Evolutionary conservation across 1,140 invertebrate genomes (phyloP).

Genomic region (Physella acuta): DNA sequence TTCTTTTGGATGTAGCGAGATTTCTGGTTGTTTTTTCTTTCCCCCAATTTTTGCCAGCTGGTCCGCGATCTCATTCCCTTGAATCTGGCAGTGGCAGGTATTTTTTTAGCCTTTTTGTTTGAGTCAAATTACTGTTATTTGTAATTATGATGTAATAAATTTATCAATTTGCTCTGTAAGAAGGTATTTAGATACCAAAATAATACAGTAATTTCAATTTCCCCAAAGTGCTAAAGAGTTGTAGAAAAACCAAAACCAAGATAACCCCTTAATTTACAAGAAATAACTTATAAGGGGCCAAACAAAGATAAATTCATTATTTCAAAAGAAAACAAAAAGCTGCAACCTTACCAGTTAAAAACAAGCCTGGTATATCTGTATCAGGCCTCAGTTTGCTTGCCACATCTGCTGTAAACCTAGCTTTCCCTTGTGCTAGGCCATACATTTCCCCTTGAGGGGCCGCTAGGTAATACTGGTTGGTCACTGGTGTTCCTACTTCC

Average conservation of each 20-base stretch:
- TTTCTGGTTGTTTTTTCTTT: too few relatives aligned
- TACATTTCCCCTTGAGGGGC: constrained; percentile 58
- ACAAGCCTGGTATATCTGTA: constrained; percentile 58
- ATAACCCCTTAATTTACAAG: background rate
- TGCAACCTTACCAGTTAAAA: constrained; percentile 43
- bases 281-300: background rate
- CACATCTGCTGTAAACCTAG: constrained; percentile 48
- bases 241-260: background rate
- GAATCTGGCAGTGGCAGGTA: too few relatives aligned
- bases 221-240: background rate
- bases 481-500: constrained; percentile 57
- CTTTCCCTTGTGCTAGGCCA: constrained; percentile 54
- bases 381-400: constrained; percentile 51
- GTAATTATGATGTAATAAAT: too few relatives aligned
- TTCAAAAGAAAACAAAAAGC: background rate
- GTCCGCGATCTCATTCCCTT: too few relatives aligned
- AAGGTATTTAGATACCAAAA: too few relatives aligned
- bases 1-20: too few relatives aligned
- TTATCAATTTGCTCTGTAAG: too few relatives aligned
- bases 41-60: too few relatives aligned
- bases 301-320: background rate
- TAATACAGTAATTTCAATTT: background rate
- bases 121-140: too few relatives aligned
- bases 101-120: too few relatives aligned
- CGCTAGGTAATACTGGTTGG: constrained; percentile 58